Base-by-base conservation (phyloP, 2,797 vertebrate species). In the Enteromius trimaculatus region DNA sequence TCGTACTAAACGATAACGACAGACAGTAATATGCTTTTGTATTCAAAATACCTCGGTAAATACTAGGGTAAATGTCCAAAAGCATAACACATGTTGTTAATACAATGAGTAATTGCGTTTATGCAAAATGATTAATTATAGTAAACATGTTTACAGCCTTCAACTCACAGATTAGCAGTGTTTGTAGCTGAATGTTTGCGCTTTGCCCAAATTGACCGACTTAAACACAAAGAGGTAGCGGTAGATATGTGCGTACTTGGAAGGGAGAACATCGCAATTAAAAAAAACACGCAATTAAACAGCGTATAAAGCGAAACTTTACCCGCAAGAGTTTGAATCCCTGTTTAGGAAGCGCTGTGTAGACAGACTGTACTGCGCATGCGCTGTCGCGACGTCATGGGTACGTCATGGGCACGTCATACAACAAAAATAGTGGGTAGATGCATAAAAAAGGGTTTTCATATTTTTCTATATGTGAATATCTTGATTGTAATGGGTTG, bases 311-410 rank as follows among this genome's bases (percentile, higher is more conserved):
- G 1, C 3, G 14, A 82, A 65, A 75, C 14, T 65, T 76, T 75
- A 76, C 80, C 80, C 23, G 62, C 72, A 55, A n/a, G 70, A 26
- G 80, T 81, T 81, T 75, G 55, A 65, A 74, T 53, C 11, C n/a
- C 47, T 82, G 72, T 82, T 82, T 82, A 39, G 80, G 71, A 82
- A 82, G 80, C 47, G 62, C 62, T 29, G 7, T 11, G 14, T 29
- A 3, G 17, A 55, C 10, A 3, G 3, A 39, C 80, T 5, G n/a
- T 10, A 58, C 34, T 31, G 71, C 80, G 80, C 80, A 76, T 76
- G 80, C 47, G 4, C 23, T 2, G 0, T 1, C 23, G 3, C n/a
- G 71, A 55, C 71, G 80, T 82, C 80, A 81, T 0, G 9, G 3
- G 39, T 10, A 13, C 19, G 17, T 51, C 44, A 11, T 4, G 55